Conservation (phyloP, 2,113 vertebrate species). For the Rhodinocichla rosea region DNA sequence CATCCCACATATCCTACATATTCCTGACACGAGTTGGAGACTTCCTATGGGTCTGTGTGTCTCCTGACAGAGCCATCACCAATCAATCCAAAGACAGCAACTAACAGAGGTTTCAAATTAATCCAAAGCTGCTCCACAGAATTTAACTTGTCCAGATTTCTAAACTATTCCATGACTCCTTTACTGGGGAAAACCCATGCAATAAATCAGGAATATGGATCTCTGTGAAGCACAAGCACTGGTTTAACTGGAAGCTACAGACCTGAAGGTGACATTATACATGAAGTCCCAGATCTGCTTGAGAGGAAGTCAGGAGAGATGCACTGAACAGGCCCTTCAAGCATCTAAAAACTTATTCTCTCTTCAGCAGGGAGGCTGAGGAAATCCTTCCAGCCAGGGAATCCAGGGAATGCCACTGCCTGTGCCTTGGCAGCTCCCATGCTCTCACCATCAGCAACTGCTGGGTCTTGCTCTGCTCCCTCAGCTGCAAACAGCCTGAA, state of each 20-base stretch:
- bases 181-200: fast-evolving
- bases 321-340: background rate
- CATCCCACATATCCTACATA: background rate
- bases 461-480: background rate
- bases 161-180: background rate
- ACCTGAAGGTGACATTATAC: background rate
- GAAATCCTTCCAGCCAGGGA: background rate
- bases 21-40: fast-evolving
- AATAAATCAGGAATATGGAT: background rate
- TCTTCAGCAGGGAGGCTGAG: background rate
- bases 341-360: background rate
- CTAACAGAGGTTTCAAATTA: background rate
- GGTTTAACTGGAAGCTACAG: background rate
- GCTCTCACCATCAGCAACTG: background rate
- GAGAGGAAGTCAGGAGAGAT: background rate
- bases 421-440: background rate
- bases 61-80: background rate
- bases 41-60: background rate
- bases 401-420: background rate
- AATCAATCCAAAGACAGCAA: background rate
- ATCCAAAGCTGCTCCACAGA: background rate
- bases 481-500: background rate
- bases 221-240: background rate
- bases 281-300: background rate
- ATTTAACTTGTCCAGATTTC: background rate